A percentile compares a stretch with the other conserved stretches of the same genome.
Evolutionary conservation across 1,140 invertebrate species (phyloP).

Genomic region (Conus betulinus): DNA sequence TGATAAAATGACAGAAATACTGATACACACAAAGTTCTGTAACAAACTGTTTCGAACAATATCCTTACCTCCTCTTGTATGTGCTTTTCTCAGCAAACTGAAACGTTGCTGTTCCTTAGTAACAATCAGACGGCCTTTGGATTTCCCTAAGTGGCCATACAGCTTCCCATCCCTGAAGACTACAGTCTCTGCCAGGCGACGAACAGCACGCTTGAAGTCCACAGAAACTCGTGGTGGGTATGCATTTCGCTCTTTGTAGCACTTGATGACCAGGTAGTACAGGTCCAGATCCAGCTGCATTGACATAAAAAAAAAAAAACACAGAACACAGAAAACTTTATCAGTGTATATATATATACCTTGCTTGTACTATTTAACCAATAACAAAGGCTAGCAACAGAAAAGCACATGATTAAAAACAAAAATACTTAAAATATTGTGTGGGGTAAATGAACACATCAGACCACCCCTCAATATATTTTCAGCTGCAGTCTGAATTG

Average conservation of each 20-base stretch:
- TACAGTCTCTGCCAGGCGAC: slow-evolving; percentile 46
- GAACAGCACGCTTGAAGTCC: slow-evolving; percentile 52
- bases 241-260: slow-evolving; percentile 44
- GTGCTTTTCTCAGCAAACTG: slow-evolving; percentile 44
- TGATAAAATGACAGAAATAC: no score
- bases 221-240: slow-evolving; percentile 43
- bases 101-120: slow-evolving; percentile 44
- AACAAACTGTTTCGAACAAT: background rate
- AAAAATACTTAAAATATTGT: no score
- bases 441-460: no score
- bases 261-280: slow-evolving; percentile 48
- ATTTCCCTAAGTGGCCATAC: slow-evolving; percentile 26
- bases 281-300: slow-evolving; percentile 50
- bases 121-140: slow-evolving; percentile 23
- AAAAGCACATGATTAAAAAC: no score
- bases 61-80: slow-evolving; percentile 43
- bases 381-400: no score
- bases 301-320: background rate
- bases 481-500: no score
- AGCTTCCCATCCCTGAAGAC: slow-evolving; percentile 41
- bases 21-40: no score
- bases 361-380: no score
- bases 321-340: no score
- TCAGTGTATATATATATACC: no score
- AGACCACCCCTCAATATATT: no score